phyloP scores from a whole-genome alignment of 1,140 invertebrate genomes.

The Philotrypesis tridentata region DNA sequence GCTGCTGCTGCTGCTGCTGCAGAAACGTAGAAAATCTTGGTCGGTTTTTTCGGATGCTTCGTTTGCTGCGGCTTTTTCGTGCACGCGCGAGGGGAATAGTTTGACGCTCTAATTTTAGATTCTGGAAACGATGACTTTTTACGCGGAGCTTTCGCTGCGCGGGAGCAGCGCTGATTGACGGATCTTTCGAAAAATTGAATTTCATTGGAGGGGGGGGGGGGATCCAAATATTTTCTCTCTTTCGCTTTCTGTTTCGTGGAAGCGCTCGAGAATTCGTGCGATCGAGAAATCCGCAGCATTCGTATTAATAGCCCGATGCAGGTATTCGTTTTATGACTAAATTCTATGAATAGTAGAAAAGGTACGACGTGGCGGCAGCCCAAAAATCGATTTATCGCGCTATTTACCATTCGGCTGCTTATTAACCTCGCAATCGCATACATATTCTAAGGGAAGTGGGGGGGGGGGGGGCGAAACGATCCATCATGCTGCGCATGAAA shows the following conservation, averaged over 20 bases:
- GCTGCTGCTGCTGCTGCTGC: slow-evolving; percentile 16
- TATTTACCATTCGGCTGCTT: slow-evolving; percentile 9
- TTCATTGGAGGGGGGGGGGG: too few relatives aligned
- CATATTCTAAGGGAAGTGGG: neutral
- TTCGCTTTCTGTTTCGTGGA: too few relatives aligned
- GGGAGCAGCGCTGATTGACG: neutral
- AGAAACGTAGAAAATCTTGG: slow-evolving; percentile 21
- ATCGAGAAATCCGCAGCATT: neutral
- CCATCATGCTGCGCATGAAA: slow-evolving; percentile 9
- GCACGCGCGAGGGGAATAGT: neutral
- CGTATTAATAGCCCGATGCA: slow-evolving; percentile 20
- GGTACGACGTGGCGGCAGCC: neutral
- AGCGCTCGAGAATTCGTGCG: too few relatives aligned
- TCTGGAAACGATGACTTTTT: neutral
- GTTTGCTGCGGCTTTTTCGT: slow-evolving; percentile 17
- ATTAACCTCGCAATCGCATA: slow-evolving; percentile 27
- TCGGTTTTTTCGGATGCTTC: slow-evolving; percentile 31
- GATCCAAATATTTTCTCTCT: too few relatives aligned
- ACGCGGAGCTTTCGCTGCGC: neutral
- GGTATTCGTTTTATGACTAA: neutral
- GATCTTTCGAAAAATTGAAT: neutral
- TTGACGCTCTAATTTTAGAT: neutral
- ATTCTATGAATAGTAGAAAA: slow-evolving; percentile 33
- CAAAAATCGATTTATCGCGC: slow-evolving; percentile 26
- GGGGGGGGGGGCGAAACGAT: neutral